Evolutionary conservation across 2,888 invertebrate species (phyloP), one percentile per base, ranked within the genome.

Genomic region (Philereme transversata): DNA sequence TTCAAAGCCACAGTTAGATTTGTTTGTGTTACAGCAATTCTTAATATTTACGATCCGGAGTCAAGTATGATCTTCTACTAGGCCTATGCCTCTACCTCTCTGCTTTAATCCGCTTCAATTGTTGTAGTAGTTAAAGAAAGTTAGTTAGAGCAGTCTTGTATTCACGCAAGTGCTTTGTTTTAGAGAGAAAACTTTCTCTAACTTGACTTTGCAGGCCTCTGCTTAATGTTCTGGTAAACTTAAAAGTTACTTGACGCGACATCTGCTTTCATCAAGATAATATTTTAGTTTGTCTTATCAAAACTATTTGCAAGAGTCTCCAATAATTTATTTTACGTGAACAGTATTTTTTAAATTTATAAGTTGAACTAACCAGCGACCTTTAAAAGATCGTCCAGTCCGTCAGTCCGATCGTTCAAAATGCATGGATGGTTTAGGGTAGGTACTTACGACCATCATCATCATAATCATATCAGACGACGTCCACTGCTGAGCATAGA

Each of bases 161-260:
- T 69, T 75, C 70, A 74, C 71, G 65, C 74, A 71, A 78, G 70
- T 67, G 70, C 74, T 75, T 77, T 75, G 77, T 76, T 75, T 63
- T 65, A 65, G 54, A 59, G 59, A 68, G 72, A 71, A 76, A 77
- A 77, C 77, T 79, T 74, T 73, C 67, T 67, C 73, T 70, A 69
- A 74, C 69, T 77, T 72, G 60, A 67, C 62, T 72, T 73, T 53
- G 64, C 64, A 71, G 70, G 71, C 70, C 65, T 79, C 68, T 63
- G 53, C 67, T 65, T 68, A 72, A 75, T 75, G 74, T 78, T 73
- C 71, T n/a, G 54, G 72, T 71, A 63, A 75, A 77, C 72, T 74
- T 71, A 53, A 65, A 65, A 73, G 66, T 69, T 62, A 68, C 67
- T 73, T 64, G 36, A 34, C 48, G 43, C 34, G 38, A 35, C 34